Base-by-base conservation (phyloP, 1,140 invertebrate genomes). In the Penaeus japonicus region DNA sequence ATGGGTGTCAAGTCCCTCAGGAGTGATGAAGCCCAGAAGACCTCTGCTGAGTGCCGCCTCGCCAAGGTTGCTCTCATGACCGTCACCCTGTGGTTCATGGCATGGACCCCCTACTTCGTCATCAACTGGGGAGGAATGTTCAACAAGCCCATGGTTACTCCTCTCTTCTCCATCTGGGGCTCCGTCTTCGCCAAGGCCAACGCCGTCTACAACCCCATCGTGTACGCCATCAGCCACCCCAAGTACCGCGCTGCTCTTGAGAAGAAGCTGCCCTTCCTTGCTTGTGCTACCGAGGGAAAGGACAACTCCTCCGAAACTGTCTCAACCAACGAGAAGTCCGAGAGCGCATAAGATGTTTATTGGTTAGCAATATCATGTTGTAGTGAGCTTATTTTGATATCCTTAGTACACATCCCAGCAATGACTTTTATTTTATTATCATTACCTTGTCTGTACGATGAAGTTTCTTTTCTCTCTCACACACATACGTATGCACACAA, bases 61-160 rank as follows among this genome's bases (percentile, higher is more conserved):
- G 93, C 92, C 12, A 93, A 93, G 89, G 92, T 93, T 57, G 91
- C 92, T 24, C 91, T 93, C 85, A 91, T 91, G 27, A 92, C 92
- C 75, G 89, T 93, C 27, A 62, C 88, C 12, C 90, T 92, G 27
- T 93, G 91, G 90, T 70, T 92, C 55, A 73, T 92, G 27, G 92
- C 92, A 10, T 93, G 93, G 93, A 89, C 85, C 57, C 93, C 93
- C n/a, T 93, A 93, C 90, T 92, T 92, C 15, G 91, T 92, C 15
- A 91, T 93, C 12, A 91, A 92, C 82, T 80, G 20, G 18, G 30
- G 91, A 78, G 93, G 91, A 4, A 91, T 93, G 85, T 92, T 92
- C 82, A 91, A 89, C 22, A 84, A 89, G 57, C 59, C 81, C 27
- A 80, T 39, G n/a, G 77, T 79, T 54, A 79, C 77, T 79, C 77